These are phyloP conservation scores for Mnemiopsis leidyi DNA, from an alignment of 37 sponge, comb jelly and placozoan species.

Conservation along the genomic window DNA sequence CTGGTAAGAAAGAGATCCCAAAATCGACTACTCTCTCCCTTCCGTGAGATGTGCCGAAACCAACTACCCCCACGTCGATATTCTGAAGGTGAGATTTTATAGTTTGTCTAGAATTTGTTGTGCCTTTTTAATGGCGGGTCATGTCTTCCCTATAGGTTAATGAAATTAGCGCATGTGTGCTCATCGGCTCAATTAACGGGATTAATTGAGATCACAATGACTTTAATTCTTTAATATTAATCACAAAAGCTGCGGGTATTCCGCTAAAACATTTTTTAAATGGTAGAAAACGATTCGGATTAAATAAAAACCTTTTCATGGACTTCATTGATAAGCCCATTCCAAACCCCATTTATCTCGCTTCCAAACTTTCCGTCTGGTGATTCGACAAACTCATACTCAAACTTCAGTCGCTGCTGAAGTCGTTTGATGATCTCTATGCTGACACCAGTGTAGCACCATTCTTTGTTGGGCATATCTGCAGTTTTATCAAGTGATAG, in stretches of 20 bases:
- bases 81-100: too few relatives aligned
- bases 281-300: too few relatives aligned
- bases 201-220: too few relatives aligned
- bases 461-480: neutral
- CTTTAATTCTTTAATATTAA: too few relatives aligned
- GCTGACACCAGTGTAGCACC: conserved; percentile 10
- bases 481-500: neutral
- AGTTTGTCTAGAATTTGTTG: too few relatives aligned
- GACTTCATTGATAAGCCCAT: neutral
- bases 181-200: too few relatives aligned
- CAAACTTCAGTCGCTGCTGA: neutral
- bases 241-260: too few relatives aligned
- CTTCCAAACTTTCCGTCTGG: conserved; percentile 9
- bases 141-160: too few relatives aligned
- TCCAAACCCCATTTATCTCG: neutral
- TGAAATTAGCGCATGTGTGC: too few relatives aligned
- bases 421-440: neutral
- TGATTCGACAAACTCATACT: conserved; percentile 1
- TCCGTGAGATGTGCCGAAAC: conserved; percentile 12
- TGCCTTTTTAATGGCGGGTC: too few relatives aligned
- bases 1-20: neutral
- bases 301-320: neutral
- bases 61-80: neutral
- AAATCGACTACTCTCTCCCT: neutral
- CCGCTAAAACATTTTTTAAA: too few relatives aligned